These are phyloP conservation scores for Botia kubotai DNA, from an alignment of 2,797 vertebrate genomes.

Conservation along the genomic window DNA sequence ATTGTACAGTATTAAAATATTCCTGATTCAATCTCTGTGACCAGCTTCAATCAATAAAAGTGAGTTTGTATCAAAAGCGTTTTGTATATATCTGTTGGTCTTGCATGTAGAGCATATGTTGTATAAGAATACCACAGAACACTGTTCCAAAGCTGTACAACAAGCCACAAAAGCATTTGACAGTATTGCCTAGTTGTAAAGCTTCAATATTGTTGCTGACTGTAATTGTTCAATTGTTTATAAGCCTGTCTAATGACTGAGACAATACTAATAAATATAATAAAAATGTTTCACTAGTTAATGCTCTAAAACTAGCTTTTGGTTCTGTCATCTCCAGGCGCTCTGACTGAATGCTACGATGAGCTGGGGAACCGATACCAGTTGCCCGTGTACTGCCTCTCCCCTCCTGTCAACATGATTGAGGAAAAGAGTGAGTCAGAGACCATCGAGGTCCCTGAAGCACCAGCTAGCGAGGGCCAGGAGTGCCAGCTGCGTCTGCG, in stretches of 20 bases:
- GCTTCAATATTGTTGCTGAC: not conserved
- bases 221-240: not conserved
- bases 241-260: not conserved
- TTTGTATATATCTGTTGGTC: too few relatives aligned
- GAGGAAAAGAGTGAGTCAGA: slow-evolving; percentile 92
- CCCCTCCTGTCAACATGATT: slow-evolving; percentile 97
- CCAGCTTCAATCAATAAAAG: not conserved
- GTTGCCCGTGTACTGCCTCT: slow-evolving; percentile 96
- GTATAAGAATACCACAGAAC: too few relatives aligned
- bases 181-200: not conserved
- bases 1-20: not conserved
- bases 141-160: too few relatives aligned
- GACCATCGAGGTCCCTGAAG: slow-evolving; percentile 88
- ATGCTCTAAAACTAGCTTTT: not conserved
- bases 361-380: slow-evolving; percentile 99
- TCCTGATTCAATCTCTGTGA: too few relatives aligned
- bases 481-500: slow-evolving; percentile 95
- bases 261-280: not conserved
- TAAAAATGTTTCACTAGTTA: too few relatives aligned
- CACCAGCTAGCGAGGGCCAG: slow-evolving; percentile 84
- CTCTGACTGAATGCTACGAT: slow-evolving; percentile 96
- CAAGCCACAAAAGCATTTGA: too few relatives aligned
- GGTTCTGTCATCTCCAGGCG: slow-evolving; percentile 75
- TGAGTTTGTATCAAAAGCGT: not conserved
- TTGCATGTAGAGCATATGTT: too few relatives aligned